These are phyloP conservation scores for Megalonaias nervosa DNA, from an alignment of 1,140 invertebrate species.

Conservation along the genomic window DNA sequence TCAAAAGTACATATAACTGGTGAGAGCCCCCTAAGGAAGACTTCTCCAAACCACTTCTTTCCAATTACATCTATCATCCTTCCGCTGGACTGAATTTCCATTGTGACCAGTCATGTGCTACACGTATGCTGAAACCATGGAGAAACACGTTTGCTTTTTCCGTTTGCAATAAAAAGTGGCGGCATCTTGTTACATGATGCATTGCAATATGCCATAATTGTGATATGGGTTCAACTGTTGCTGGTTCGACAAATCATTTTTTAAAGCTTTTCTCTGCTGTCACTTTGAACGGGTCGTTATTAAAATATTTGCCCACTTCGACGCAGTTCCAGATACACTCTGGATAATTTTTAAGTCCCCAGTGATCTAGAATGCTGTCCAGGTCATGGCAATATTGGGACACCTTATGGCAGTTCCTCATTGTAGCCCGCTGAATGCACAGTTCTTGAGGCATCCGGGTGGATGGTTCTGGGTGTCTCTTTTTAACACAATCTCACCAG, in stretches of 20 bases:
- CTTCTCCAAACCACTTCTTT: constrained; percentile 31
- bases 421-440: neutral
- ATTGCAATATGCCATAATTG: constrained; percentile 43
- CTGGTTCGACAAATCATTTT: constrained; percentile 22
- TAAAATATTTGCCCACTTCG: constrained; percentile 21
- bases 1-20: too few species aligned
- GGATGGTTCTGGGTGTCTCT: constrained; percentile 1
- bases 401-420: constrained; percentile 9
- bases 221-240: constrained; percentile 29
- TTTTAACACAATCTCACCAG: constrained; percentile 22
- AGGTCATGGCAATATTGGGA: constrained; percentile 13
- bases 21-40: too few species aligned
- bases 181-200: constrained; percentile 23
- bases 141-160: constrained; percentile 36
- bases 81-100: constrained; percentile 47
- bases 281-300: constrained; percentile 18
- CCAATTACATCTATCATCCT: constrained; percentile 35
- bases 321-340: constrained; percentile 30
- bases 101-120: constrained; percentile 18
- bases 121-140: constrained; percentile 32
- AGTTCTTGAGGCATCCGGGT: constrained; percentile 18
- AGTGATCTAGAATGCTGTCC: neutral
- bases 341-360: constrained; percentile 3
- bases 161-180: constrained; percentile 37
- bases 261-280: constrained; percentile 24